These are phyloP conservation scores for Glossophaga mutica DNA, from an alignment of 2,797 vertebrate species.

Conservation along the genomic window DNA sequence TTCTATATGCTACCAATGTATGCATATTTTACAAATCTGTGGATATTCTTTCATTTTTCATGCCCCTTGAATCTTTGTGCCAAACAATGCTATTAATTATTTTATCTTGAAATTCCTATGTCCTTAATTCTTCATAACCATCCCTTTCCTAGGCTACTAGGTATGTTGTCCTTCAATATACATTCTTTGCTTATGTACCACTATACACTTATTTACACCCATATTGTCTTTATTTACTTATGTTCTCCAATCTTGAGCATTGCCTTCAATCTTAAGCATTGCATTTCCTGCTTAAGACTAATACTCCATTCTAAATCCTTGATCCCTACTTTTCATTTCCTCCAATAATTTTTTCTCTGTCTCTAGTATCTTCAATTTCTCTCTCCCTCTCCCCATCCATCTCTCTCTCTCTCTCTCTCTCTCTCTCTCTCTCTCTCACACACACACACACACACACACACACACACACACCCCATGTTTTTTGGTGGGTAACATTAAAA, in stretches of 20 bases:
- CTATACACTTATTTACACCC: background rate
- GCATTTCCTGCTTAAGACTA: background rate
- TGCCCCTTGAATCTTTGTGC: background rate
- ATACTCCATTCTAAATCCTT: background rate
- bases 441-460: background rate
- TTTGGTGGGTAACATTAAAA: background rate
- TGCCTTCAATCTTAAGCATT: background rate
- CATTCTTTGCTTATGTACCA: background rate
- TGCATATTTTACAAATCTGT: background rate
- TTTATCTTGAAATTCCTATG: background rate
- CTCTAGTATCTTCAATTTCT: background rate
- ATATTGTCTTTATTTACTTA: background rate
- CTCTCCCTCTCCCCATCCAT: background rate
- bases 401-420: background rate
- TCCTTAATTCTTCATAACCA: background rate
- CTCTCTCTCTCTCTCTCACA: too few species aligned
- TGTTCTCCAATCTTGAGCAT: background rate
- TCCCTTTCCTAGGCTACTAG: background rate
- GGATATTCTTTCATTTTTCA: background rate
- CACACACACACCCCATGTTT: background rate
- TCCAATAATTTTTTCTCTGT: background rate
- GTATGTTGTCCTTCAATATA: background rate
- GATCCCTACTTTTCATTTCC: background rate
- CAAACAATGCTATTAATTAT: background rate
- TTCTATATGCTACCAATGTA: background rate